phyloP scores from a whole-genome alignment of 1,140 invertebrate genomes.

The Centruroides vittatus region DNA sequence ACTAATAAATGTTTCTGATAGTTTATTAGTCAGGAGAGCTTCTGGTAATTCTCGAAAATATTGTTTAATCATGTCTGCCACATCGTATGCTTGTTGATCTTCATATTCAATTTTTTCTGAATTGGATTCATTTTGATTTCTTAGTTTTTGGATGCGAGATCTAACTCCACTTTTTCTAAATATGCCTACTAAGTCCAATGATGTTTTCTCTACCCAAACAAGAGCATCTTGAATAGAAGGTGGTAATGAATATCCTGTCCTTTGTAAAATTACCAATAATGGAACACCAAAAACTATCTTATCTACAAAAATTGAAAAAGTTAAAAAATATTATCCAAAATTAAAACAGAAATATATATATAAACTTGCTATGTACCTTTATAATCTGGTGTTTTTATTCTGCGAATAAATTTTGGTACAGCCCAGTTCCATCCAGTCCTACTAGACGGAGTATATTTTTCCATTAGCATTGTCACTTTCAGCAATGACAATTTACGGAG shows the following conservation, averaged over 20 bases:
- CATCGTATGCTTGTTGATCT: slow-evolving; percentile 58
- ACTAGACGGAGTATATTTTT: slow-evolving; percentile 72
- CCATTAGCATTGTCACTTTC: slow-evolving; percentile 79
- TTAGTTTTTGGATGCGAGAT: slow-evolving; percentile 73
- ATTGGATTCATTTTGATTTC: slow-evolving; percentile 57
- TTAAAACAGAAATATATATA: background rate
- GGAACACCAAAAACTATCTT: slow-evolving; percentile 85
- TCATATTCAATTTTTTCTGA: slow-evolving; percentile 15
- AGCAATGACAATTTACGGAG: slow-evolving; percentile 71
- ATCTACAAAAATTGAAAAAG: slow-evolving; percentile 36
- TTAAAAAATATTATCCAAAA: background rate
- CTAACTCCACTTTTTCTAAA: slow-evolving; percentile 84
- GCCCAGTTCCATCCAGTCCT: slow-evolving; percentile 78
- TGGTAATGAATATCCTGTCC: slow-evolving; percentile 74
- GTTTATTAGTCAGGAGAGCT: slow-evolving; percentile 79
- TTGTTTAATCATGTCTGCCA: slow-evolving; percentile 88
- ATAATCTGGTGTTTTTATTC: slow-evolving; percentile 78
- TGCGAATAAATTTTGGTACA: slow-evolving; percentile 76
- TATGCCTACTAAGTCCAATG: slow-evolving; percentile 75
- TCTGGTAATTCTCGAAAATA: slow-evolving; percentile 91
- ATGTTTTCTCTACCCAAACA: slow-evolving; percentile 65
- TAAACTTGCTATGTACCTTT: slow-evolving; percentile 49
- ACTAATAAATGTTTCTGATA: slow-evolving; percentile 85
- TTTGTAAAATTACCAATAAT: slow-evolving; percentile 60
- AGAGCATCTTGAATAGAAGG: slow-evolving; percentile 72